These are phyloP conservation scores for Chroicocephalus ridibundus DNA, from an alignment of 2,113 vertebrate species.

Conservation along the genomic window DNA sequence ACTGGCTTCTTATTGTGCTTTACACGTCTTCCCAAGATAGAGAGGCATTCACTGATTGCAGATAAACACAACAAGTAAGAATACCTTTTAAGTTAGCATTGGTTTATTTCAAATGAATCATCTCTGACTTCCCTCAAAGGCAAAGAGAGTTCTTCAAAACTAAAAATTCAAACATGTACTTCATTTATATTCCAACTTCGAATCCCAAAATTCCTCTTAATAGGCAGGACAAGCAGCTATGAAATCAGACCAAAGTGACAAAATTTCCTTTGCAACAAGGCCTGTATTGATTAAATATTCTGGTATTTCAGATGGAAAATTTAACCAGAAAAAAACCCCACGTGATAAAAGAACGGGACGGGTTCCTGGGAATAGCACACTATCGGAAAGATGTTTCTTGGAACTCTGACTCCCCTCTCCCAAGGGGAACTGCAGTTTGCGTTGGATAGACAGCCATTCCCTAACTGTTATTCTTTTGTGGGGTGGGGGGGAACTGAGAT, in stretches of 20 bases:
- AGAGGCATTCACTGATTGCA: background rate
- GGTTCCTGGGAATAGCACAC: background rate
- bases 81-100: background rate
- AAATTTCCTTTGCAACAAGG: background rate
- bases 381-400: background rate
- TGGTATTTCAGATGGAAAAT: background rate
- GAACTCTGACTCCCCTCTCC: background rate
- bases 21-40: background rate
- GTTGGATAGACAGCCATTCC: background rate
- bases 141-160: background rate
- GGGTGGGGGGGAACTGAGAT: fast-evolving
- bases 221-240: background rate
- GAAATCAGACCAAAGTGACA: background rate
- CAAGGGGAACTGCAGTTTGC: background rate
- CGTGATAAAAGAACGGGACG: background rate
- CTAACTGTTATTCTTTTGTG: background rate
- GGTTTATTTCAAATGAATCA: background rate
- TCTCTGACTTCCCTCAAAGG: background rate
- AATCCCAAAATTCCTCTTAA: background rate
- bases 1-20: background rate
- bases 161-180: background rate
- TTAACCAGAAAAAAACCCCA: background rate
- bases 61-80: background rate
- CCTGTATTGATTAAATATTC: background rate
- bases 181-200: background rate